Evolutionary conservation across 2,797 vertebrate genomes (phyloP).

Genomic region (Sebastes steindachneri): DNA sequence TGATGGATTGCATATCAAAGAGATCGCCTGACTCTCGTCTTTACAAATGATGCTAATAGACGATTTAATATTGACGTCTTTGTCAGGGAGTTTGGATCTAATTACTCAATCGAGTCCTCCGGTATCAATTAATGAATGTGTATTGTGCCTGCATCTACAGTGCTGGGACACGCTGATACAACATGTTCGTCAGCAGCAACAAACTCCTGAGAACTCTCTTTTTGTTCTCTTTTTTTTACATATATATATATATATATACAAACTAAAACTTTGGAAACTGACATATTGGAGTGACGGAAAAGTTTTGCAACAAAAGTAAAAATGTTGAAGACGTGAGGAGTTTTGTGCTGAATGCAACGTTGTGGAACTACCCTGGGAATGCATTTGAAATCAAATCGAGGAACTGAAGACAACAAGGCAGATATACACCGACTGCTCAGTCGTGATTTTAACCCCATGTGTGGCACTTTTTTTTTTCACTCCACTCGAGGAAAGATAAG

Average conservation of each 20-base stretch:
- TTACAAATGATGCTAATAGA: slow-evolving; percentile 8
- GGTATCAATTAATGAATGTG: slow-evolving; percentile 75
- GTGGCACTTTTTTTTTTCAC: slow-evolving; percentile 12
- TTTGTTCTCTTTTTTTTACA: slow-evolving; percentile 47
- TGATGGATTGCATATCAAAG: slow-evolving; percentile 32
- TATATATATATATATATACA: slow-evolving; percentile 6
- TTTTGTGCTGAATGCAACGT: slow-evolving; percentile 28
- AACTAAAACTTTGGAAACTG: slow-evolving; percentile 42
- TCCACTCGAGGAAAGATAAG: neutral
- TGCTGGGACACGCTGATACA: slow-evolving; percentile 51
- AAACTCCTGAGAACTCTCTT: slow-evolving; percentile 36
- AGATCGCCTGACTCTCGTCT: slow-evolving; percentile 3
- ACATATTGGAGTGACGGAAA: slow-evolving; percentile 3
- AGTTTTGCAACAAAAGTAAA: slow-evolving; percentile 37
- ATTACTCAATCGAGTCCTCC: slow-evolving; percentile 48
- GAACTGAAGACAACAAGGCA: slow-evolving; percentile 25
- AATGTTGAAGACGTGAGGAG: slow-evolving; percentile 2
- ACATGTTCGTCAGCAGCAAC: slow-evolving; percentile 34
- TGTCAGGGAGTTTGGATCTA: slow-evolving; percentile 46
- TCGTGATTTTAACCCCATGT: slow-evolving; percentile 43
- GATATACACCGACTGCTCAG: slow-evolving; percentile 48
- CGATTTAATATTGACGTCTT: slow-evolving; percentile 33
- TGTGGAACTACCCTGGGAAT: slow-evolving; percentile 23
- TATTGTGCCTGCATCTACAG: slow-evolving; percentile 70
- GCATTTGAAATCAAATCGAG: slow-evolving; percentile 35